phyloP scores from a whole-genome alignment of 2,797 vertebrate genomes.

The Alauda arvensis region DNA sequence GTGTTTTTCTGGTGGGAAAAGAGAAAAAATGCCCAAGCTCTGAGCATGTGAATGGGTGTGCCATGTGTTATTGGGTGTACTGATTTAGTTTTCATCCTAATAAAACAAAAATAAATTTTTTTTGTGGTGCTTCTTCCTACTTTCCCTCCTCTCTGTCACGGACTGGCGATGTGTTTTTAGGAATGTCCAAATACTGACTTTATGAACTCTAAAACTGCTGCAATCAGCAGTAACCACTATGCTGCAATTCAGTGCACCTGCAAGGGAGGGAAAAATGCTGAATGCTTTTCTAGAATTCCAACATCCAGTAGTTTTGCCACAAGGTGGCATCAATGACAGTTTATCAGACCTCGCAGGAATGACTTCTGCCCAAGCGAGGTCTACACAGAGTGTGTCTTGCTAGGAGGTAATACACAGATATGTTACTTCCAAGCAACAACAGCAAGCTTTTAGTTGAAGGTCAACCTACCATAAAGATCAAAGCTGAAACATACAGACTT shows the following conservation, averaged over 20 bases:
- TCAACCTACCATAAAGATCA: neutral
- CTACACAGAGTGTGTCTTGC: neutral
- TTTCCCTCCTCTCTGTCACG: neutral
- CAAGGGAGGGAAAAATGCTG: neutral
- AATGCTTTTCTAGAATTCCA: neutral
- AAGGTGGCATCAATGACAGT: slow-evolving; percentile 3
- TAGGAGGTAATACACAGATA: neutral
- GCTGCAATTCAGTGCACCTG: neutral
- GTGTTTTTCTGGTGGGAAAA: neutral
- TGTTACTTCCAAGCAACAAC: neutral
- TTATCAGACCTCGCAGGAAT: neutral
- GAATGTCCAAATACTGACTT: neutral
- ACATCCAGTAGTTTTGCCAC: neutral
- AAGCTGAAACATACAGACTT: neutral
- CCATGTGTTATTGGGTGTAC: neutral
- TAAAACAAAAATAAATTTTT: neutral
- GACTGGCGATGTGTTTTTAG: fast-evolving
- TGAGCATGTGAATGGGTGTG: fast-evolving
- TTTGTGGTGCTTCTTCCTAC: neutral
- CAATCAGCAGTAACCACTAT: neutral
- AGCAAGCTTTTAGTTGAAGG: neutral
- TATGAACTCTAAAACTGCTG: neutral
- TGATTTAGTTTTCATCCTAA: fast-evolving
- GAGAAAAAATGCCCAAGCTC: neutral
- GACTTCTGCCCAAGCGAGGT: neutral